Conservation (phyloP, 1,140 invertebrate species). For the Heterodera schachtii region DNA sequence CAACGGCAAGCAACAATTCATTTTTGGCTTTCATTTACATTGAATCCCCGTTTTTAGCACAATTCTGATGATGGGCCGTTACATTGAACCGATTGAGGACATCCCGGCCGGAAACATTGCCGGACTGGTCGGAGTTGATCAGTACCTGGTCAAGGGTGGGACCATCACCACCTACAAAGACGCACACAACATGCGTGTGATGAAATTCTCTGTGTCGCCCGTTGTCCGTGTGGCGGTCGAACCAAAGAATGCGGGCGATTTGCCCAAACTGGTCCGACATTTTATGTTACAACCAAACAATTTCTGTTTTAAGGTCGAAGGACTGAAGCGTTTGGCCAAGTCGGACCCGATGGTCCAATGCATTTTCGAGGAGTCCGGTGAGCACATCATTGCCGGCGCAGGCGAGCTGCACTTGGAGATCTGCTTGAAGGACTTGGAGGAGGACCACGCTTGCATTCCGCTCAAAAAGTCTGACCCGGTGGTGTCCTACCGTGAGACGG, state of each 20-base stretch:
- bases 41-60: conserved; percentile 74
- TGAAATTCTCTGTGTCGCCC: conserved; percentile 93
- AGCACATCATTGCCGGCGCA: conserved; percentile 98
- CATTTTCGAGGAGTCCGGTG: conserved; percentile 98
- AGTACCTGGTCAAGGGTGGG: conserved; percentile 98
- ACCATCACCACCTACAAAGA: conserved; percentile 98
- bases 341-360: conserved; percentile 99
- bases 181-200: conserved; percentile 92
- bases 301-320: conserved; percentile 52
- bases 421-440: conserved; percentile 98
- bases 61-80: conserved; percentile 99
- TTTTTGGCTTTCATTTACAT: neutral
- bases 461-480: conserved; percentile 99
- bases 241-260: conserved; percentile 96
- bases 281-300: neutral
- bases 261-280: conserved; percentile 85
- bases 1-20: conserved; percentile 71
- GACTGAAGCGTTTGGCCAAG: conserved; percentile 85
- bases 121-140: conserved; percentile 98
- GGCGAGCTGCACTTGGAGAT: conserved; percentile 99
- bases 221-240: conserved; percentile 99
- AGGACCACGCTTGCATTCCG: conserved; percentile 98
- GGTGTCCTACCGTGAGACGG: conserved; percentile 98
- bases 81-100: conserved; percentile 98
- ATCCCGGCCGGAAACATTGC: conserved; percentile 99